Conservation (phyloP, 2,797 vertebrate genomes). For the Atherinosoma microstoma region DNA sequence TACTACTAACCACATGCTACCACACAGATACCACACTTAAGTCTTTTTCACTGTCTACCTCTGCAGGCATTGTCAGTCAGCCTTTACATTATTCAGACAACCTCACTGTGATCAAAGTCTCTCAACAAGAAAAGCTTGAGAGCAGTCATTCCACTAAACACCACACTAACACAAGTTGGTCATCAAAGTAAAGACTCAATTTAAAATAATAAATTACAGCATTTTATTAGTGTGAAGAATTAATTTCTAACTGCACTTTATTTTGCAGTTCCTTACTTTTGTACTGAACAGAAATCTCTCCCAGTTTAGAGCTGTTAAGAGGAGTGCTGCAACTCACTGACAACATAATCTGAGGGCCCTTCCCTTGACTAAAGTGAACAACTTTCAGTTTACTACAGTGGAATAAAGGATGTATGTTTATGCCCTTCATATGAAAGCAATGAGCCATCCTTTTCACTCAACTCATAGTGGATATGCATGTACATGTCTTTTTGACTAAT, state of each 20-base stretch:
- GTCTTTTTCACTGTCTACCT: background rate
- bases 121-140: background rate
- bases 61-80: background rate
- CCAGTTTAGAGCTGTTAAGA: background rate
- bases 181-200: background rate
- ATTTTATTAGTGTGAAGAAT: background rate
- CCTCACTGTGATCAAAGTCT: background rate
- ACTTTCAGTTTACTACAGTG: background rate
- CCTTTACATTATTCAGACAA: background rate
- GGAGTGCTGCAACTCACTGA: background rate
- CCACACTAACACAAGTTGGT: background rate
- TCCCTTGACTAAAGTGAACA: background rate
- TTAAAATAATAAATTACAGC: background rate
- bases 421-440: background rate
- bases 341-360: background rate
- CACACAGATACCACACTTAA: background rate
- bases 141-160: too few relatives aligned
- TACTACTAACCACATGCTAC: background rate
- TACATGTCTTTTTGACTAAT: background rate
- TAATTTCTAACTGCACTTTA: background rate
- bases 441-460: background rate
- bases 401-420: background rate
- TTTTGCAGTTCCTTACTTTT: background rate
- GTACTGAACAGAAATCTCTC: background rate
- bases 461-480: too few relatives aligned